Evolutionary conservation across 2,888 invertebrate species (phyloP), one percentile per base, ranked within the genome.

Genomic region (Rhorus exstirpatorius): DNA sequence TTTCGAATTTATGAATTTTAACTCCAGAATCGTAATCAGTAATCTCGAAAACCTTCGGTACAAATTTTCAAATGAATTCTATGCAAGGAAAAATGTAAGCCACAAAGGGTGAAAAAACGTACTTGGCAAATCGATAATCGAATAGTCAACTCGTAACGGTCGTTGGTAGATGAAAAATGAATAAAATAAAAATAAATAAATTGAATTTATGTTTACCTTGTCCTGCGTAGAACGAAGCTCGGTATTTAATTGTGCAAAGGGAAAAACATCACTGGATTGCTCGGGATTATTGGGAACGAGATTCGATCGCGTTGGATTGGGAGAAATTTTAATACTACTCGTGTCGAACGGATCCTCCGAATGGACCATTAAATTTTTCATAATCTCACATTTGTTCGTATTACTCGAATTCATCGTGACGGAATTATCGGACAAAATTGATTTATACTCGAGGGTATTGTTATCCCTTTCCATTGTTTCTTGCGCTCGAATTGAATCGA

Each of bases 321-420:
- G 85, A 55, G 89, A 89, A 83, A 86, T 89, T 24, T 89, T 84
- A 35, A 90, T 86, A 84, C 84, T 89, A 79, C 91, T 92, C 8
- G 92, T 92, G 68, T 91, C 92, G 49, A 92, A 92, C n/a, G 92
- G 91, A 87, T 92, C 89, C 60, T 79, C 81, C 17, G 77, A 67
- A 17, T 86, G 75, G 8, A 51, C 49, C 72, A 81, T 71, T 12
- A 67, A 60, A 35, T 71, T 60, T 51, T 77, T 60, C 35, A 41
- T 53, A 8, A 41, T 65, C 38, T 21, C 55, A 44, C 21, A 14
- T 1, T 75, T 58, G n/a, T 68, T 67, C 12, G 58, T 67, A 2
- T 38, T 12, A 7, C 58, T 53, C 12, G 51, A 51, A 26, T 35
- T 58, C 2, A n/a, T 19, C 14, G 60, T 46, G 10, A 19, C 8